phyloP scores from a whole-genome alignment of 2,888 invertebrate genomes.

The Dascillus cervinus region DNA sequence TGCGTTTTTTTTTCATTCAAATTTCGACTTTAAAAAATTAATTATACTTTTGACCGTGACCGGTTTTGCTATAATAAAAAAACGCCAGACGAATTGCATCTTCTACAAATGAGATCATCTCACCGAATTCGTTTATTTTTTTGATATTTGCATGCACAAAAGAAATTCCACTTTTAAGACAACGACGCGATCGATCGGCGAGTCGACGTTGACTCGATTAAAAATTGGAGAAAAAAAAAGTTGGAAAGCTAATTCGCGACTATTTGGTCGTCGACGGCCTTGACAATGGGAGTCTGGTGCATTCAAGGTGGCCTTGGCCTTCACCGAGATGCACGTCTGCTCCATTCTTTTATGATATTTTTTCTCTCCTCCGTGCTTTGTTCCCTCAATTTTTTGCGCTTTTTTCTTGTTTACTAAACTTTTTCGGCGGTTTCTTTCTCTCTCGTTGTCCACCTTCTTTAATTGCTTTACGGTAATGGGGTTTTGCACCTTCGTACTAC shows the following conservation, averaged over 20 bases:
- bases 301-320: constrained; percentile 34
- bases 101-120: constrained; percentile 13
- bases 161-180: not conserved
- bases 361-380: too few species aligned
- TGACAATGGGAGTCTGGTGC: constrained; percentile 28
- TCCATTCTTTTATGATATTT: constrained; percentile 1
- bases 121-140: not conserved
- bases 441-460: not conserved
- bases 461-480: not conserved
- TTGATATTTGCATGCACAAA: not conserved
- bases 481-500: not conserved
- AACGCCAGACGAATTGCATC: constrained; percentile 15
- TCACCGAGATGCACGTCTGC: constrained; percentile 33
- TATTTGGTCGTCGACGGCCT: constrained; percentile 27
- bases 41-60: constrained; percentile 16
- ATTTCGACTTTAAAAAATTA: too few species aligned
- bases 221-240: constrained; percentile 11
- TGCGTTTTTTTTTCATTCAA: too few species aligned
- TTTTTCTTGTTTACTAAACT: not conserved
- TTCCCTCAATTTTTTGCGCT: not conserved
- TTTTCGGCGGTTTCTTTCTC: not conserved
- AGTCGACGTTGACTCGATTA: constrained; percentile 3
- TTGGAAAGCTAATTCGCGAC: constrained; percentile 20
- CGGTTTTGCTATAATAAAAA: constrained; percentile 12
- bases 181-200: constrained; percentile 3